phyloP scores from a whole-genome alignment of 2,113 vertebrate species.

The Nyctibius bracteatus region DNA sequence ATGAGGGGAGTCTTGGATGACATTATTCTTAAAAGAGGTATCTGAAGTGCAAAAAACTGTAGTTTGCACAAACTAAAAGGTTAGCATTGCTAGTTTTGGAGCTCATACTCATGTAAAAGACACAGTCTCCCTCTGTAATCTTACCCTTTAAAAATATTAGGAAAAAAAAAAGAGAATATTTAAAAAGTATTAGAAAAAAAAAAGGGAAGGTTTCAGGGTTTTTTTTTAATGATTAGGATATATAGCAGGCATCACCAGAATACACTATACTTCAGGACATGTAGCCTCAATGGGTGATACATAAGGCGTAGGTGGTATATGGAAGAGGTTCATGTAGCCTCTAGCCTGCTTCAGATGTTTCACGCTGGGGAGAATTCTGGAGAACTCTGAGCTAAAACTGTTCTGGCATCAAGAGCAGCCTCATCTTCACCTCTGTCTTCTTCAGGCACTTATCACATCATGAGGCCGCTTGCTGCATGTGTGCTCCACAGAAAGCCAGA shows the following conservation, averaged over 20 bases:
- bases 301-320: accelerated
- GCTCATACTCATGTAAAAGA: background rate
- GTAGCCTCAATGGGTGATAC: background rate
- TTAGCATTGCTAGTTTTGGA: background rate
- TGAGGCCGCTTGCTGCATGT: accelerated
- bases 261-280: background rate
- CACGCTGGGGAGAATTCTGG: background rate
- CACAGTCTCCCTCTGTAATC: background rate
- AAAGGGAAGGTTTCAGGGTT: background rate
- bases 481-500: background rate
- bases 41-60: background rate
- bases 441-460: background rate
- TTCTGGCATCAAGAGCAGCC: background rate
- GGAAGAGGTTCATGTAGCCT: background rate
- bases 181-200: background rate
- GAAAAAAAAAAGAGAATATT: background rate
- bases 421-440: background rate
- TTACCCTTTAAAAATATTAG: background rate
- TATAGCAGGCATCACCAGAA: background rate
- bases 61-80: background rate
- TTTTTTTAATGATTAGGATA: background rate
- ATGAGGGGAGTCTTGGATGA: background rate
- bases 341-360: background rate
- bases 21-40: background rate
- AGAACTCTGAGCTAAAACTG: background rate